Conservation (phyloP, 2,888 invertebrate genomes). For the Hypomecis atomaria region DNA sequence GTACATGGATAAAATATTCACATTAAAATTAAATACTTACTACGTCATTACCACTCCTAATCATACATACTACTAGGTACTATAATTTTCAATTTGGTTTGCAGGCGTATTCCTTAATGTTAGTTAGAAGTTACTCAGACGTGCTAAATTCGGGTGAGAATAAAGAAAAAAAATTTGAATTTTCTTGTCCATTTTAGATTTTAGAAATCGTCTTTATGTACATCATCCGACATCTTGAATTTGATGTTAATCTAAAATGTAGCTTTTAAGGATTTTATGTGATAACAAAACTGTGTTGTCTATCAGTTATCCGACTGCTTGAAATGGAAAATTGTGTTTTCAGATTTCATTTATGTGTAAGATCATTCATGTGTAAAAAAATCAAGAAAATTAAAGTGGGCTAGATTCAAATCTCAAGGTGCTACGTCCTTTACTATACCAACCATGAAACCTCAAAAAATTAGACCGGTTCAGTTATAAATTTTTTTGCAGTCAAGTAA, state of each 20-base stretch:
- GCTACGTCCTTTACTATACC: too few species aligned
- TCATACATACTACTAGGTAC: neutral
- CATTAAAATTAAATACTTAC: too few species aligned
- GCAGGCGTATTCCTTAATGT: conserved; percentile 46
- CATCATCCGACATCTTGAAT: neutral
- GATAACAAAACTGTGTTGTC: conserved; percentile 5
- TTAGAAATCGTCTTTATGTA: neutral
- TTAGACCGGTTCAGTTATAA: too few species aligned
- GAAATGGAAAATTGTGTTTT: too few species aligned
- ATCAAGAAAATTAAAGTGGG: too few species aligned
- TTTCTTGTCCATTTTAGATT: conserved; percentile 1
- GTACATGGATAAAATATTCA: too few species aligned
- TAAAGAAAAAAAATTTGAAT: neutral
- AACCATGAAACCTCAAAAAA: too few species aligned
- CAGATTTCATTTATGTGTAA: too few species aligned
- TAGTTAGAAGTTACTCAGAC: conserved; percentile 37
- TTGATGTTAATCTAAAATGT: neutral
- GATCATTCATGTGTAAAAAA: too few species aligned
- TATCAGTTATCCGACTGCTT: neutral
- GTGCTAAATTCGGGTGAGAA: conserved; percentile 37
- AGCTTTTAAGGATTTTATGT: conserved; percentile 3
- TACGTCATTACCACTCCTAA: neutral
- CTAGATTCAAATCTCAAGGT: too few species aligned
- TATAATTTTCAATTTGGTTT: conserved; percentile 34
- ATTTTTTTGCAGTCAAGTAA: too few species aligned